Conservation (phyloP, 2,113 vertebrate genomes). For the Microtus pennsylvanicus region DNA sequence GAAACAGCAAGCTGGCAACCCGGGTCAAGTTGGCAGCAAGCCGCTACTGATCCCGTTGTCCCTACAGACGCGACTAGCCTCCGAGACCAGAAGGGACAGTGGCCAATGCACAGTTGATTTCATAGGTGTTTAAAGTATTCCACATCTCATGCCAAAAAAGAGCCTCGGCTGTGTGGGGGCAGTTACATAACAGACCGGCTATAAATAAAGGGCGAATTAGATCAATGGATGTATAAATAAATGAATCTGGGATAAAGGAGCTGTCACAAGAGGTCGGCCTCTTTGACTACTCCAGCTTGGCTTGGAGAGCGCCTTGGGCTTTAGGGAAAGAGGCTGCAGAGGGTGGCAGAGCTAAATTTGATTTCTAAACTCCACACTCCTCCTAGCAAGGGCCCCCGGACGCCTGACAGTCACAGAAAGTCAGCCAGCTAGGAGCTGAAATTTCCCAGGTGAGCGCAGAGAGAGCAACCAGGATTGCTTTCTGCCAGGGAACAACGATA, state of each 20-base stretch:
- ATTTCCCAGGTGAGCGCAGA: not conserved
- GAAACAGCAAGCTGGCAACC: not conserved
- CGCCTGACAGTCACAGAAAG: not conserved
- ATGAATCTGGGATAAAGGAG: conserved; percentile 29
- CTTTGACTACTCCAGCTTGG: not conserved
- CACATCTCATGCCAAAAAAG: conserved; percentile 61
- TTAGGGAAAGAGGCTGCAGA: not conserved
- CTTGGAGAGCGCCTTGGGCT: not conserved
- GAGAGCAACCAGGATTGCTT: not conserved
- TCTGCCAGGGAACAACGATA: not conserved
- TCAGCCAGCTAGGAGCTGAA: not conserved
- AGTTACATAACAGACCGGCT: conserved; percentile 65
- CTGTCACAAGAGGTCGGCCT: not conserved
- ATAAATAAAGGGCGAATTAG: conserved; percentile 69
- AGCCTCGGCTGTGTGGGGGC: conserved; percentile 60
- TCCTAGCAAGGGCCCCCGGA: not conserved
- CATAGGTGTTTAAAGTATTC: conserved; percentile 66
- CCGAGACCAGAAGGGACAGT: not conserved
- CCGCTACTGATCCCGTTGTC: not conserved
- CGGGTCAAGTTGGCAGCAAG: not conserved
- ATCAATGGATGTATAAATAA: conserved; percentile 71
- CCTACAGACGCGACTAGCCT: not conserved
- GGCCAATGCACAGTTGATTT: conserved; percentile 51
- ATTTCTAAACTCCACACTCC: not conserved
- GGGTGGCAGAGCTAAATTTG: not conserved